These are phyloP conservation scores for Tupiocoris notatus DNA, from an alignment of 2,888 invertebrate species.

Conservation along the genomic window DNA sequence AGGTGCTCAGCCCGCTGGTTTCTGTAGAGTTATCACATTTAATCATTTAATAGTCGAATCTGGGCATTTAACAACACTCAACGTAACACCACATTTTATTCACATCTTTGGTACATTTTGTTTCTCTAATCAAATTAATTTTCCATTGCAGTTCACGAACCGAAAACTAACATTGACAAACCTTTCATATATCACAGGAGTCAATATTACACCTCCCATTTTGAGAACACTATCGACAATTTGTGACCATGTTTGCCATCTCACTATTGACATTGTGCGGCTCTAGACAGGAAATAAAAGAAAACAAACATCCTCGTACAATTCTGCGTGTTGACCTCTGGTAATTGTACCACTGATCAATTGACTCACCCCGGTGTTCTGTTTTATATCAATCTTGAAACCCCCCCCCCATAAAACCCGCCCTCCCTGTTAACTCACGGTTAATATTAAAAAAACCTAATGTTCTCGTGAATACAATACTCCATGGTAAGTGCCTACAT, in stretches of 20 bases:
- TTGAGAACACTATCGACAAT: background rate
- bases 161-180: slow-evolving; percentile 36
- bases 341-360: slow-evolving; percentile 23
- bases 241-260: background rate
- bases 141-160: slow-evolving; percentile 23
- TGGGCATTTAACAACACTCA: background rate
- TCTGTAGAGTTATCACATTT: too few relatives aligned
- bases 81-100: slow-evolving; percentile 42
- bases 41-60: too few relatives aligned
- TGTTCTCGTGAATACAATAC: background rate
- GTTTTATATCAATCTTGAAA: slow-evolving; percentile 13
- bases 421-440: background rate
- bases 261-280: background rate
- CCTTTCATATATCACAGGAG: slow-evolving; percentile 39
- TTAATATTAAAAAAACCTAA: slow-evolving; percentile 30
- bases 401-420: slow-evolving; percentile 12
- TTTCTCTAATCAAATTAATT: slow-evolving; percentile 31
- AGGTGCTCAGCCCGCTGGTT: too few relatives aligned
- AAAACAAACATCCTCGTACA: background rate
- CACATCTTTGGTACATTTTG: slow-evolving; percentile 40
- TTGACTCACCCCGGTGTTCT: slow-evolving; percentile 38
- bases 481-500: slow-evolving; percentile 17
- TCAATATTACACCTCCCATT: slow-evolving; percentile 30
- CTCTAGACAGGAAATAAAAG: too few relatives aligned
- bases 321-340: background rate